Conservation (phyloP, 2,797 vertebrate species). For the Brachymystax lenok region DNA sequence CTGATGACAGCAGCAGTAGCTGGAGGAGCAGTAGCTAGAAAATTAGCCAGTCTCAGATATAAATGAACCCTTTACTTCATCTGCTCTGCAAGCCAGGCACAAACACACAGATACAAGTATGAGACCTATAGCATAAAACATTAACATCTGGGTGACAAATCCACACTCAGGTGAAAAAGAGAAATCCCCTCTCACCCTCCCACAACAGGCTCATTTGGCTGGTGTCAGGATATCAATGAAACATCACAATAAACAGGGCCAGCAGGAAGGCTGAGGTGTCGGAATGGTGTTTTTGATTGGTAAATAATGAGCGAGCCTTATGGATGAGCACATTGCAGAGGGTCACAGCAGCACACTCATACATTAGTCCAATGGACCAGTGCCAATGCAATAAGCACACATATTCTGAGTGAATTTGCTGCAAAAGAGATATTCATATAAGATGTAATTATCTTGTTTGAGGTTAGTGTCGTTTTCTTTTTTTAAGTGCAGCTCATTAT, state of each 20-base stretch:
- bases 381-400: constrained; percentile 3
- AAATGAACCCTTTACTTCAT: constrained; percentile 49
- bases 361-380: constrained; percentile 43
- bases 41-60: constrained; percentile 53
- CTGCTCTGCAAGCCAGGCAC: constrained; percentile 26
- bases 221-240: constrained; percentile 46
- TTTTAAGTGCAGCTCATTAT: not conserved
- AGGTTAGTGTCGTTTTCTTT: not conserved
- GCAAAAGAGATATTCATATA: constrained; percentile 28
- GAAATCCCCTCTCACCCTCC: constrained; percentile 23
- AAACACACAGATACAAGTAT: constrained; percentile 24
- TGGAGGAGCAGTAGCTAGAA: constrained; percentile 31
- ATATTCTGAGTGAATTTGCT: not conserved
- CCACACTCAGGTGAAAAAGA: constrained; percentile 11
- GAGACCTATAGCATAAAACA: not conserved
- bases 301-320: constrained; percentile 66
- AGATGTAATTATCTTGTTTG: constrained; percentile 32
- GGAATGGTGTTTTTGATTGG: constrained; percentile 54
- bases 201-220: constrained; percentile 34
- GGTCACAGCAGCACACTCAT: constrained; percentile 42
- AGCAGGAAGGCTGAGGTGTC: constrained; percentile 36
- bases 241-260: constrained; percentile 39
- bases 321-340: constrained; percentile 48
- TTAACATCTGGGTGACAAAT: constrained; percentile 27
- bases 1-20: constrained; percentile 51